phyloP scores from a whole-genome alignment of 2,113 vertebrate species.

The Haemorhous mexicanus region DNA sequence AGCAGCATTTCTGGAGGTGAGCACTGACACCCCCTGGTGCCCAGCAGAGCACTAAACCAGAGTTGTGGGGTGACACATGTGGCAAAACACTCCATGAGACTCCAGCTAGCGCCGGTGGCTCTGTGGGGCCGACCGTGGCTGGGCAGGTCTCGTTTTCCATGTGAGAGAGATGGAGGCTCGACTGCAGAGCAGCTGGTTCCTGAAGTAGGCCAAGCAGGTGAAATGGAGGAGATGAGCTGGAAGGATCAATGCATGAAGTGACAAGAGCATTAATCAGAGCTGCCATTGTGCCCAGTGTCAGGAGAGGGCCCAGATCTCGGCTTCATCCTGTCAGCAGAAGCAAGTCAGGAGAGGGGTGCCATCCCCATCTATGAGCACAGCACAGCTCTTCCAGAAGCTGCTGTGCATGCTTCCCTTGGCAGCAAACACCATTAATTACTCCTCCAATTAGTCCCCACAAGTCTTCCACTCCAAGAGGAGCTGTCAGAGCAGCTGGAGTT shows the following conservation, averaged over 20 bases:
- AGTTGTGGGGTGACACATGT: not conserved
- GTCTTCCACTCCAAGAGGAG: not conserved
- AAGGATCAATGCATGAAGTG: not conserved
- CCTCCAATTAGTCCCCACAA: not conserved
- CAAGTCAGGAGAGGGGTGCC: not conserved
- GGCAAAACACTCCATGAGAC: fast-evolving
- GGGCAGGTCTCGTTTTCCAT: fast-evolving
- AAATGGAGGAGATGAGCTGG: not conserved
- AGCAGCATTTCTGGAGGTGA: not conserved
- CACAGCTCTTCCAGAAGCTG: not conserved
- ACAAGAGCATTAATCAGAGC: conserved; percentile 15
- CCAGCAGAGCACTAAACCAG: not conserved
- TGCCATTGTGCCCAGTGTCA: not conserved
- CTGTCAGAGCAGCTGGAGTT: not conserved
- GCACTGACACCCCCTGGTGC: fast-evolving
- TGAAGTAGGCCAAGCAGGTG: not conserved
- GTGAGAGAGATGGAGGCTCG: not conserved
- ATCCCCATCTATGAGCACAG: not conserved
- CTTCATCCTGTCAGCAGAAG: not conserved
- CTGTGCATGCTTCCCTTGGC: not conserved
- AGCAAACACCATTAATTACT: not conserved
- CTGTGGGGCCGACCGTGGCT: not conserved
- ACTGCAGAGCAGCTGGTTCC: not conserved
- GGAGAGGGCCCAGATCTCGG: not conserved
- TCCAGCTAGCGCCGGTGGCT: not conserved